A percentile compares a stretch with the other conserved stretches of the same genome.
These are phyloP conservation scores for Drosophila mayri DNA, from an alignment of 1,140 invertebrate genomes.

Conservation along the genomic window DNA sequence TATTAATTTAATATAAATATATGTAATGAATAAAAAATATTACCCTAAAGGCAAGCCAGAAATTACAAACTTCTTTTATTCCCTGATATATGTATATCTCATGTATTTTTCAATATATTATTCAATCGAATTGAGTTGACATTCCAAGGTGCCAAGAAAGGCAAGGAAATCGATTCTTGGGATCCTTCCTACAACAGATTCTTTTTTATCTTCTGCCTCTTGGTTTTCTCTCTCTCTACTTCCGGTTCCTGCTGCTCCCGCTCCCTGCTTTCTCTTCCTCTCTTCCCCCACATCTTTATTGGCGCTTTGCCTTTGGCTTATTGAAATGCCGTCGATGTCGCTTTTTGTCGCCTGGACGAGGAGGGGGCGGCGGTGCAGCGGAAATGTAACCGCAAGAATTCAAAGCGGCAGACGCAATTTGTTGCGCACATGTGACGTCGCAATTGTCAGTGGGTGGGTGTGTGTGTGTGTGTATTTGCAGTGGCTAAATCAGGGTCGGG, in stretches of 20 bases:
- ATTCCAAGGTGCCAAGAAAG: slow-evolving; percentile 15
- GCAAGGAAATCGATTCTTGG: slow-evolving; percentile 27
- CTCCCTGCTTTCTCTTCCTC: slow-evolving; percentile 11
- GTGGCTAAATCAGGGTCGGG: not conserved
- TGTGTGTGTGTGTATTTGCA: slow-evolving; percentile 19
- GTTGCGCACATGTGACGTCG: slow-evolving; percentile 76
- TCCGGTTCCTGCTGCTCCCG: not conserved
- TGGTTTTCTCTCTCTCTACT: not conserved
- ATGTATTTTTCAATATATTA: not conserved
- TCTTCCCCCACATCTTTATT: slow-evolving; percentile 10
- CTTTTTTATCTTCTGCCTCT: slow-evolving; percentile 14
- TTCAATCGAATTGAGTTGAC: not conserved
- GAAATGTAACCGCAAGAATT: slow-evolving; percentile 82
- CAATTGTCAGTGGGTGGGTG: slow-evolving; percentile 17
- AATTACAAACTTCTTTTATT: no score
- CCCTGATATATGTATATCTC: no score
- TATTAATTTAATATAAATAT: no score
- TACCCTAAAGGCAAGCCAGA: no score
- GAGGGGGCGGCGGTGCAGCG: slow-evolving; percentile 56
- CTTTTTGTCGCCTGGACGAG: slow-evolving; percentile 14
- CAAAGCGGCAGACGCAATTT: slow-evolving; percentile 80
- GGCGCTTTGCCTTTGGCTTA: slow-evolving; percentile 54
- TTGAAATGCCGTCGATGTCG: slow-evolving; percentile 79
- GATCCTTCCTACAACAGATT: slow-evolving; percentile 15
- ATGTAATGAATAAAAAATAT: no score